A percentile compares a stretch with the other conserved stretches of the same genome.
Evolutionary conservation across 2,888 invertebrate genomes (phyloP).

Genomic region (Philaethria dido): DNA sequence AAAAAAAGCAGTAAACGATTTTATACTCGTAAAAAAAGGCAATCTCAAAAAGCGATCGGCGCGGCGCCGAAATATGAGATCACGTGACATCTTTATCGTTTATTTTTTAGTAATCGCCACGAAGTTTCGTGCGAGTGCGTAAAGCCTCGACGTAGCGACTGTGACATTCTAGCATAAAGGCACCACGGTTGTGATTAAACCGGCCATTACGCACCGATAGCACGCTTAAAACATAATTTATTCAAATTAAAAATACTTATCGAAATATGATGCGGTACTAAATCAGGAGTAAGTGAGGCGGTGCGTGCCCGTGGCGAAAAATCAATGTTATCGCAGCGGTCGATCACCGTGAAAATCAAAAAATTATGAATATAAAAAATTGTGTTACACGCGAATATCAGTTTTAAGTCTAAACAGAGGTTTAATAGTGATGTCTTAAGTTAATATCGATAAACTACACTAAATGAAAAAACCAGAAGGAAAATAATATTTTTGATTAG

Average conservation of each 20-base stretch:
- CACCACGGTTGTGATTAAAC: conserved; percentile 71
- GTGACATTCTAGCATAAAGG: conserved; percentile 64
- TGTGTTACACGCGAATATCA: conserved; percentile 75
- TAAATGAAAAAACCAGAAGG: background rate
- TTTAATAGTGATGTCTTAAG: conserved; percentile 22
- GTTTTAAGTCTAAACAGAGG: conserved; percentile 50
- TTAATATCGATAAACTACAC: conserved; percentile 27
- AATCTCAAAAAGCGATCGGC: conserved; percentile 59
- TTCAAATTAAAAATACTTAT: conserved; percentile 85
- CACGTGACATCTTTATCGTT: conserved; percentile 76
- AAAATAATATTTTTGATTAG: too few species aligned
- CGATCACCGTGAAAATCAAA: conserved; percentile 81
- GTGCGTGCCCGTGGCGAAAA: conserved; percentile 70
- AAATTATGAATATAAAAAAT: conserved; percentile 56
- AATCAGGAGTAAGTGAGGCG: conserved; percentile 80
- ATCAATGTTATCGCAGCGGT: conserved; percentile 69
- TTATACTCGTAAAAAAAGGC: conserved; percentile 50
- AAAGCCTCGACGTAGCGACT: conserved; percentile 41
- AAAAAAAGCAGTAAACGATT: conserved; percentile 48
- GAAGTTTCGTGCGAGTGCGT: conserved; percentile 41
- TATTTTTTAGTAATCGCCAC: conserved; percentile 45
- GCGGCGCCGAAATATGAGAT: conserved; percentile 60
- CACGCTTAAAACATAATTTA: conserved; percentile 82
- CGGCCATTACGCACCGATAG: conserved; percentile 74
- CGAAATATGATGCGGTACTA: conserved; percentile 83